Base-by-base conservation (phyloP, 1,140 invertebrate genomes). In the Papilio dardanus region DNA sequence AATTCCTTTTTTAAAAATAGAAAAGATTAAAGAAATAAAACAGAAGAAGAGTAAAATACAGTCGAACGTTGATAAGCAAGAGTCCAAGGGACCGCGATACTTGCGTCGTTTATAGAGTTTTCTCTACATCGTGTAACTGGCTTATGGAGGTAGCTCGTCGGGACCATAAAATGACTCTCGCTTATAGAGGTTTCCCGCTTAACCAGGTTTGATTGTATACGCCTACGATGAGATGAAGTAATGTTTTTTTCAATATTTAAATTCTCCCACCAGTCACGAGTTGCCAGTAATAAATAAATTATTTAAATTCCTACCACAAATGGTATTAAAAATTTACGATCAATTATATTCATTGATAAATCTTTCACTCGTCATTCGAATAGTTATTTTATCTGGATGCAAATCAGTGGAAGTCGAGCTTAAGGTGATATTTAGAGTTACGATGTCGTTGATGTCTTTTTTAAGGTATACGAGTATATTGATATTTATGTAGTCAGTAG, bases 371-470 rank as follows among this genome's bases (percentile, higher is more conserved):
- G 42, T 77, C 80, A 83, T 82, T 80, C 83, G 77, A 82, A 80
- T 68, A 21, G 46, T 71, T n/a, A 46, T 62, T 62, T 62, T 78
- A 83, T 82, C 77, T 83, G 19, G 42, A 83, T 85, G 81, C 78
- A 83, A 85, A 85, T 85, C 77, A 78, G 65, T 76, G 76, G 78
- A 79, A 79, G 54, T 76, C 78, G 33, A 74, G 6, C 14, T 74
- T 74, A 28, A 37, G 35, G 42, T 77, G 65, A 74, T 75, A 66
- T 74, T 76, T 28, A 77, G 78, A 81, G 74, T 79, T 81, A 84
- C 66, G 73, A 76, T 79, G 66, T 65, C 77, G 31, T 73, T 66
- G 74, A 35, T 77, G 74, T 79, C 75, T 78, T 76, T 66, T 69
- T 46, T 46, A 46, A 71, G 7, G 31, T 66, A n/a, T n/a, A n/a